Conservation (phyloP, 2,888 invertebrate genomes). For the Andrena bicolor region DNA sequence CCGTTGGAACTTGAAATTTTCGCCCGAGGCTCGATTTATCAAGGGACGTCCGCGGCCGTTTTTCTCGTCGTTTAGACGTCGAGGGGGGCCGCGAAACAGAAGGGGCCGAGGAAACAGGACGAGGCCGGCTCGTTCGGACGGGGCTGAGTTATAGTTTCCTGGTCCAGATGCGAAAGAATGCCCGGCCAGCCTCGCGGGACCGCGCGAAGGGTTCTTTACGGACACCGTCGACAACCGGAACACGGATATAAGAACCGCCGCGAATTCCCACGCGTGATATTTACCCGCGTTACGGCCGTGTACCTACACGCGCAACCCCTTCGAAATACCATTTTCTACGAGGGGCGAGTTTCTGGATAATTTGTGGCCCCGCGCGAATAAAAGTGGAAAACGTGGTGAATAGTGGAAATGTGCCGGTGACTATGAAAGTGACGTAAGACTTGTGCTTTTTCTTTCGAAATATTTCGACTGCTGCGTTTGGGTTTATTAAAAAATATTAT, state of each 20-base stretch:
- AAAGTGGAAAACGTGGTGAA: too few relatives aligned
- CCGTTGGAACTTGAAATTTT: slow-evolving; percentile 42
- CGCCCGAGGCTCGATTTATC: slow-evolving; percentile 51
- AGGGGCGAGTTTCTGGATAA: slow-evolving; percentile 42
- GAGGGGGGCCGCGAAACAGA: background rate
- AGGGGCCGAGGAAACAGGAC: slow-evolving; percentile 18
- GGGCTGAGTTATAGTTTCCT: slow-evolving; percentile 62
- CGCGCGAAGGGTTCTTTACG: slow-evolving; percentile 57
- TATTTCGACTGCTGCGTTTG: too few relatives aligned
- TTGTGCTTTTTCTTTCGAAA: too few relatives aligned
- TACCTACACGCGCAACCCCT: slow-evolving; percentile 26
- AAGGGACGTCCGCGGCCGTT: slow-evolving; percentile 36
- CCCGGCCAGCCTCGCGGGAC: slow-evolving; percentile 43
- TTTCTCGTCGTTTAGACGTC: slow-evolving; percentile 1
- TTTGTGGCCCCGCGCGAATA: background rate
- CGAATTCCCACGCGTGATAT: slow-evolving; percentile 66
- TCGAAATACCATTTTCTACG: slow-evolving; percentile 5
- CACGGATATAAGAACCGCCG: slow-evolving; percentile 47
- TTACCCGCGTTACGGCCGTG: slow-evolving; percentile 57
- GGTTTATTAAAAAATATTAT: too few relatives aligned
- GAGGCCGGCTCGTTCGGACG: slow-evolving; percentile 51
- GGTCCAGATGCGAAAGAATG: slow-evolving; percentile 53
- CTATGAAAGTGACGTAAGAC: too few relatives aligned
- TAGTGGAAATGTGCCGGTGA: too few relatives aligned
- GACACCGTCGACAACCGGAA: slow-evolving; percentile 40